phyloP scores from a whole-genome alignment of 2,888 invertebrate species.

The Perizoma affinitatum region DNA sequence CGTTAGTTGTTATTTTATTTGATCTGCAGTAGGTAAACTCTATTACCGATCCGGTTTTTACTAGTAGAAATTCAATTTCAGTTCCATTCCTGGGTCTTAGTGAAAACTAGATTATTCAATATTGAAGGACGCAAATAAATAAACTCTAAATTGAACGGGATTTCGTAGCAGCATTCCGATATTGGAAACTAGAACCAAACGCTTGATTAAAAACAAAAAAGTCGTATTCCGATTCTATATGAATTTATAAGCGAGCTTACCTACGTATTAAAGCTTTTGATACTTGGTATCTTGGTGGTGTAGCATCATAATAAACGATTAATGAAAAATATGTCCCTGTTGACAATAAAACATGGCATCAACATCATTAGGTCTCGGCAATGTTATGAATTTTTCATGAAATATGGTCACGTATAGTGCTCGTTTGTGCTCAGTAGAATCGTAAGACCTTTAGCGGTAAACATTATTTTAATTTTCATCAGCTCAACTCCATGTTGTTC shows the following conservation, averaged over 20 bases:
- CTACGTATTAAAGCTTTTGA: constrained; percentile 28
- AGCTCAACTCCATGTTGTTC: constrained; percentile 54
- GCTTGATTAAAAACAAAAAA: constrained; percentile 24
- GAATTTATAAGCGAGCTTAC: constrained; percentile 29
- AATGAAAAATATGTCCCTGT: constrained; percentile 74
- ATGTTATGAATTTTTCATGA: constrained; percentile 82
- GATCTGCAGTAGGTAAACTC: constrained; percentile 75
- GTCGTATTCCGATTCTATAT: constrained; percentile 20
- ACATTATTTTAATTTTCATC: constrained; percentile 65
- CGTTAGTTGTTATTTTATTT: constrained; percentile 74
- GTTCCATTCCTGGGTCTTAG: constrained; percentile 64
- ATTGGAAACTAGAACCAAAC: constrained; percentile 19
- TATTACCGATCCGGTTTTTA: constrained; percentile 77
- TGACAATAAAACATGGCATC: constrained; percentile 77
- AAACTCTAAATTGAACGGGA: constrained; percentile 38
- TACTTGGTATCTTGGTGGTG: constrained; percentile 45
- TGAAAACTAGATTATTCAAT: constrained; percentile 69
- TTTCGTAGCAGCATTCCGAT: constrained; percentile 29
- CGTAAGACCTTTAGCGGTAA: constrained; percentile 50
- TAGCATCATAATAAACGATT: constrained; percentile 68
- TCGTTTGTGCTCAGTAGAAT: constrained; percentile 60
- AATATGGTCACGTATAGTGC: constrained; percentile 68
- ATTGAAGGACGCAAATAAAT: constrained; percentile 61
- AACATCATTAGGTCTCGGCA: constrained; percentile 75
- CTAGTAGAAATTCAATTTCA: constrained; percentile 77